phyloP scores from a whole-genome alignment of 2,113 vertebrate genomes.

The Chloebia gouldiae region DNA sequence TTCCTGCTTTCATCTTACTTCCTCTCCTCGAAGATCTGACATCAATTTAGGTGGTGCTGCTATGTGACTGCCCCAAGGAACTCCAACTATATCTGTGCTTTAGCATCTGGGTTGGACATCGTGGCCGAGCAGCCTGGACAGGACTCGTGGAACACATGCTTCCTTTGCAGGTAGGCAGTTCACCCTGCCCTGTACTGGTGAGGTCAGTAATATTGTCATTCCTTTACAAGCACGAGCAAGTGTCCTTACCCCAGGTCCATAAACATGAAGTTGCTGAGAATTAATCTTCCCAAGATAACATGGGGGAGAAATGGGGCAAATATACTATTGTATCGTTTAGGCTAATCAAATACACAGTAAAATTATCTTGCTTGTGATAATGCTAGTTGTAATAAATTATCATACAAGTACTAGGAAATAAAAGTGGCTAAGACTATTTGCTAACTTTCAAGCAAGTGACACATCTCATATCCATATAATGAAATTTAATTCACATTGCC shows the following conservation, averaged over 20 bases:
- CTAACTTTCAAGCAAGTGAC: background rate
- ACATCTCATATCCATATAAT: background rate
- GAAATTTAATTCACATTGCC: background rate
- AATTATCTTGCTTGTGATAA: background rate
- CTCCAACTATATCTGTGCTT: background rate
- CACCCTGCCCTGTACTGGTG: background rate
- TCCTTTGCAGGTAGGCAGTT: background rate
- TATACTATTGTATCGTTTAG: background rate
- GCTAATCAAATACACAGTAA: background rate
- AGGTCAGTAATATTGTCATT: background rate
- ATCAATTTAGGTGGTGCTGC: background rate
- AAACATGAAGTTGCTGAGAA: background rate
- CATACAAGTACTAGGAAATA: background rate
- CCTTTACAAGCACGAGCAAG: background rate
- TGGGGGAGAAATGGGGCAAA: background rate
- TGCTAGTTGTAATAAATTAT: background rate
- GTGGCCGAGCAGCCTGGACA: rapidly evolving
- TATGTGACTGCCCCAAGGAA: background rate
- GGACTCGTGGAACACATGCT: rapidly evolving
- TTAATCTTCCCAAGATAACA: background rate
- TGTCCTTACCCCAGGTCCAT: rapidly evolving
- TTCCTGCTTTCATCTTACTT: slow-evolving; percentile 21
- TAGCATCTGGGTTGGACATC: background rate
- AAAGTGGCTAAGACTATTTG: background rate
- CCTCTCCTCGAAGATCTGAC: background rate